Percentiles rank a stretch among this genome's conserved stretches.
phyloP scores from a whole-genome alignment of 1,140 invertebrate genomes.

The Metaphire vulgaris region DNA sequence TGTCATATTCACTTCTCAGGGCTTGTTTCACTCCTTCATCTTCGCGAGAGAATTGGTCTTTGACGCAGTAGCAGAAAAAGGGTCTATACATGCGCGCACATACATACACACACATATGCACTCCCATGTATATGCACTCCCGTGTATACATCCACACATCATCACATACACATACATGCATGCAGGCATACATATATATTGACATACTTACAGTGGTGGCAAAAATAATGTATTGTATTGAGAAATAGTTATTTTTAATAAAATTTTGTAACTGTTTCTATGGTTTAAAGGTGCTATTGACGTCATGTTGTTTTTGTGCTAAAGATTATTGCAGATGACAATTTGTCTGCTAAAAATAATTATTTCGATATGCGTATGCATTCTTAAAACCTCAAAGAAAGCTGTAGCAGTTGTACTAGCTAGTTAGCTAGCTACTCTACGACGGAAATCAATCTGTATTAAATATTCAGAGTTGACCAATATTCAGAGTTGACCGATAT shows the following conservation, averaged over 20 bases:
- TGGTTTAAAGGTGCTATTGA: too few relatives aligned
- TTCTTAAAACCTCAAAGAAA: too few relatives aligned
- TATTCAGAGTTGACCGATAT: too few relatives aligned
- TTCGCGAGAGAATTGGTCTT: conserved; percentile 6
- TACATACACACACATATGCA: conserved; percentile 12
- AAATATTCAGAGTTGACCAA: too few relatives aligned
- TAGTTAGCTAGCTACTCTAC: too few relatives aligned
- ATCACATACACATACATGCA: background rate
- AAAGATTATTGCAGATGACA: background rate
- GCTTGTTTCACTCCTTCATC: conserved; percentile 15
- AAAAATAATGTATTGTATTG: too few relatives aligned
- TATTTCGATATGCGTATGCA: too few relatives aligned
- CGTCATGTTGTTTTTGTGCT: conserved; percentile 2
- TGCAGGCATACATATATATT: background rate
- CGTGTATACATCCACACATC: background rate
- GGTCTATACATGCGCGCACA: background rate
- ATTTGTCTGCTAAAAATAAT: too few relatives aligned
- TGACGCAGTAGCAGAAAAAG: conserved; percentile 1
- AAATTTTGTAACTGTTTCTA: too few relatives aligned
- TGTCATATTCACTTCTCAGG: conserved; percentile 56
- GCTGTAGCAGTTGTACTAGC: too few relatives aligned
- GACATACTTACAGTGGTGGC: background rate
- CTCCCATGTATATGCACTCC: background rate
- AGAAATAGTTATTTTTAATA: too few relatives aligned
- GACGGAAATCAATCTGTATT: too few relatives aligned